phyloP scores from a whole-genome alignment of 1,140 invertebrate genomes.

The Triops cancriformis region DNA sequence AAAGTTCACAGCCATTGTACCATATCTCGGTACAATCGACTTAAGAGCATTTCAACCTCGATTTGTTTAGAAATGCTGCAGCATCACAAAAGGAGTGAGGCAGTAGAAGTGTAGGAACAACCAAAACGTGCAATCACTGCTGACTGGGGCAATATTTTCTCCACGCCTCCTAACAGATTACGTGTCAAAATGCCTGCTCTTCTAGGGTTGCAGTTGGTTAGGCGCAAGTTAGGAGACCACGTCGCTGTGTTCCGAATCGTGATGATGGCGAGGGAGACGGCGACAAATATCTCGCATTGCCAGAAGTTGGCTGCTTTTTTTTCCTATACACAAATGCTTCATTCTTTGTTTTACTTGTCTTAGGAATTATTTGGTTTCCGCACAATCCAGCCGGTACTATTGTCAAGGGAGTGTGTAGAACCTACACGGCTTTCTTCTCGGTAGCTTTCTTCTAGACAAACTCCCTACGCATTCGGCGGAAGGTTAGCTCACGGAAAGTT shows the following conservation, averaged over 20 bases:
- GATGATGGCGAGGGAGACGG: not conserved
- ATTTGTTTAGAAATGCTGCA: not conserved
- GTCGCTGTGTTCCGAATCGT: not conserved
- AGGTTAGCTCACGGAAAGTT: too few relatives aligned
- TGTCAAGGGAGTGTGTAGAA: too few relatives aligned
- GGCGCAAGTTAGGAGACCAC: not conserved
- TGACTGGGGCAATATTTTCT: slow-evolving; percentile 4
- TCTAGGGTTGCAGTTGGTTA: not conserved
- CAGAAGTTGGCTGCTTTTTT: not conserved
- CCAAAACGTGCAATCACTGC: not conserved
- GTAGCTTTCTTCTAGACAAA: too few relatives aligned
- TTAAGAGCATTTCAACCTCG: not conserved
- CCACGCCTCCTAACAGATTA: not conserved
- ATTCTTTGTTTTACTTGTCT: not conserved
- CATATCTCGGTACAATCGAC: not conserved
- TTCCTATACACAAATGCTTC: not conserved
- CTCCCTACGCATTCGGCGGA: too few relatives aligned
- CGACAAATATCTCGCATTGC: not conserved
- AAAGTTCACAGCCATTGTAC: too few relatives aligned
- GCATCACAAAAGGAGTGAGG: not conserved
- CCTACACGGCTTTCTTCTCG: too few relatives aligned
- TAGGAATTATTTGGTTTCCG: not conserved
- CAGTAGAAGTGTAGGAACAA: not conserved
- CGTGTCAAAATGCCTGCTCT: not conserved
- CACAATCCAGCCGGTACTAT: not conserved